A percentile compares a stretch with the other conserved stretches of the same genome.
These are phyloP conservation scores for Beaufortia kweichowensis DNA, from an alignment of 2,113 vertebrate species.

Conservation along the genomic window DNA sequence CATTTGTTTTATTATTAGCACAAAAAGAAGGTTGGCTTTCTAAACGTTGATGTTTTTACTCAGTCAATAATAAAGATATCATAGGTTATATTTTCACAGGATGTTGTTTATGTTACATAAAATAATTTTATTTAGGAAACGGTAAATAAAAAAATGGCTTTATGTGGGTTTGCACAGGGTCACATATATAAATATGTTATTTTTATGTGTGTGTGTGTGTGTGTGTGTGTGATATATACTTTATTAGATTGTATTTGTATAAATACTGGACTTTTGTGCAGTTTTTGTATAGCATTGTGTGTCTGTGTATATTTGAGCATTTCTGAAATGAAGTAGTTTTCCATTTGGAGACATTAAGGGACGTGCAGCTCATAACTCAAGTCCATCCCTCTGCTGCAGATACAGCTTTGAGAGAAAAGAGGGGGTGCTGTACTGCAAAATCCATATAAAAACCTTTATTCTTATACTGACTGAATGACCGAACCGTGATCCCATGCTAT, in stretches of 20 bases:
- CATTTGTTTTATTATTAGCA: no score
- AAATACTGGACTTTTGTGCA: no score
- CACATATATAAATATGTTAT: no score
- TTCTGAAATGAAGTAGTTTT: conserved; percentile 1
- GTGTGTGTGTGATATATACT: background rate
- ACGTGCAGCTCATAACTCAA: background rate
- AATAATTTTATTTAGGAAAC: no score
- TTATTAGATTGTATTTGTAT: no score
- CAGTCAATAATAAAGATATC: no score
- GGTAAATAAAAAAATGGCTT: no score
- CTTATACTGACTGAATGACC: background rate
- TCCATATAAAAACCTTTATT: background rate
- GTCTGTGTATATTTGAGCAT: background rate
- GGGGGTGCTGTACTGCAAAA: background rate
- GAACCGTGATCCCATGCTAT: background rate
- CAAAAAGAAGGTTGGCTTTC: no score
- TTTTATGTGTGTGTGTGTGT: background rate
- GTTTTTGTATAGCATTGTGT: background rate
- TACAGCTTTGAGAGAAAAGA: background rate
- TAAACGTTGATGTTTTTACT: no score
- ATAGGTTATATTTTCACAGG: no score
- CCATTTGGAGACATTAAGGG: background rate
- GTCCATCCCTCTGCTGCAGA: conserved; percentile 10
- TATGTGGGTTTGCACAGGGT: no score
- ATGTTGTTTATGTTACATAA: no score